phyloP scores from a whole-genome alignment of 1,140 invertebrate species.

The Vollenhovia emeryi region DNA sequence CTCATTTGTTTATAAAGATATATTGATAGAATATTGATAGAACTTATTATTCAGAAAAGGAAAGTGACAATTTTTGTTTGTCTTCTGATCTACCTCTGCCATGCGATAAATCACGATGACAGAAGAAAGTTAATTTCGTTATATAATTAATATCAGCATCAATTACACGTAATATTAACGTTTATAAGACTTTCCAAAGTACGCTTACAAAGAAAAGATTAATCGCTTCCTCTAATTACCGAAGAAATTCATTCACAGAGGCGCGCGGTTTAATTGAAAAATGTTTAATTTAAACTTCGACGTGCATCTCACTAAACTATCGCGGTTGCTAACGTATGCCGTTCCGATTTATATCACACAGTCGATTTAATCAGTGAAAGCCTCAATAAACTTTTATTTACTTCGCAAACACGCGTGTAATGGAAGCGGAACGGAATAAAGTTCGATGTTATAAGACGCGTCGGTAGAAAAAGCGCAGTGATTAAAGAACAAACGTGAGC shows the following conservation, averaged over 20 bases:
- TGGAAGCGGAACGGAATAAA: neutral
- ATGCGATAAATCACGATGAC: neutral
- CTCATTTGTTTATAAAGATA: neutral
- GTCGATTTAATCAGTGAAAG: constrained; percentile 30
- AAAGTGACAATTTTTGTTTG: neutral
- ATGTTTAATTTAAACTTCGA: constrained; percentile 17
- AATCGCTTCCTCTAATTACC: constrained; percentile 15
- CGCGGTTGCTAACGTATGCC: neutral
- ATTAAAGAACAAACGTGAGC: neutral
- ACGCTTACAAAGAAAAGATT: neutral
- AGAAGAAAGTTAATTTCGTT: neutral
- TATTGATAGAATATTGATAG: neutral
- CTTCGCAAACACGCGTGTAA: neutral
- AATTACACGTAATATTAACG: neutral
- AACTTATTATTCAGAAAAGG: neutral
- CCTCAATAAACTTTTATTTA: constrained; percentile 25
- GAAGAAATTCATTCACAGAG: neutral
- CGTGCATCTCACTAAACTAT: neutral
- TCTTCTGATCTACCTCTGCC: neutral
- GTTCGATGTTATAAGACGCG: neutral
- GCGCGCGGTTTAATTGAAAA: constrained; percentile 14
- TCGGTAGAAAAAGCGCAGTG: neutral
- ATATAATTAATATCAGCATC: constrained; percentile 6
- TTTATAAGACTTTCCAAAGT: neutral
- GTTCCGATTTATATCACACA: constrained; percentile 17